Percentiles rank a stretch among this genome's conserved stretches.
phyloP scores from a whole-genome alignment of 2,797 vertebrate genomes.

The Rhabdomys pumilio region DNA sequence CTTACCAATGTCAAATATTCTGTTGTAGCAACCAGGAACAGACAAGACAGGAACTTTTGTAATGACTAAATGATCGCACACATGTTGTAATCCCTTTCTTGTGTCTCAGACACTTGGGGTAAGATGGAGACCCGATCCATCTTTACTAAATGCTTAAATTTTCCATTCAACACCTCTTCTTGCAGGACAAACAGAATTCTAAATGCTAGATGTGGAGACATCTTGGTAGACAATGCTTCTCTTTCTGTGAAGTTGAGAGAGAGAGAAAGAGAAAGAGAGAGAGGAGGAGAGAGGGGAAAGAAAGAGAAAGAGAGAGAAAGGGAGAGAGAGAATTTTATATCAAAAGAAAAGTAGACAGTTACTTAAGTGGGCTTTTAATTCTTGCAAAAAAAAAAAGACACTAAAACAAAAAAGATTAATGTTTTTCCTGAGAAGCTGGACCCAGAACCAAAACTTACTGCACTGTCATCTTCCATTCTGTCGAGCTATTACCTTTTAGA shows the following conservation, averaged over 20 bases:
- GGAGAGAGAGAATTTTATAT: neutral
- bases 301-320: neutral
- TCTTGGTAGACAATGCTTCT: neutral
- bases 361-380: conserved; percentile 17
- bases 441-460: neutral
- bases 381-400: neutral
- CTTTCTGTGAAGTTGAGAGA: neutral
- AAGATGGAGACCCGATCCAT: neutral
- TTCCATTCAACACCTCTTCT: neutral
- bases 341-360: conserved; percentile 44
- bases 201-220: neutral
- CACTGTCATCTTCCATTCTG: neutral
- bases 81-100: neutral
- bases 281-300: neutral
- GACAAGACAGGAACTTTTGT: neutral
- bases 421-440: neutral
- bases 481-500: neutral
- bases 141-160: neutral
- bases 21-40: neutral
- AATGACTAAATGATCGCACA: neutral
- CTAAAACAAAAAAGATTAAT: neutral
- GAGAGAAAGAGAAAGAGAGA: neutral
- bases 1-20: neutral
- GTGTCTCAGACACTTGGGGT: neutral
- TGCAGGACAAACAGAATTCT: neutral